Conservation (phyloP, 2,797 vertebrate genomes). For the Netta rufina region DNA sequence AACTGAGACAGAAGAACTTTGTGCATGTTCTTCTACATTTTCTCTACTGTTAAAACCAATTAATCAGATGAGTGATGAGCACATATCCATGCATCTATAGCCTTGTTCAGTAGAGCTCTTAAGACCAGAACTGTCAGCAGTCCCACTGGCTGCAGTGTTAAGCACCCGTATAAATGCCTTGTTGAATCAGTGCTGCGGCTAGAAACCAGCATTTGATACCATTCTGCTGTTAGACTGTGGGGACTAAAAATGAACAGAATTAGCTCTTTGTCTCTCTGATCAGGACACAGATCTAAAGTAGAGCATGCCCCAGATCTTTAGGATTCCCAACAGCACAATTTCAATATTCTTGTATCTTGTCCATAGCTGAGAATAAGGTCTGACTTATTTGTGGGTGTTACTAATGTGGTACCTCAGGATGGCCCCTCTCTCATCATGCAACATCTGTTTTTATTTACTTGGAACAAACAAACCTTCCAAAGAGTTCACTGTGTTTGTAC, state of each 20-base stretch:
- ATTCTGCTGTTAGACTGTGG: not conserved
- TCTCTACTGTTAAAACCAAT: not conserved
- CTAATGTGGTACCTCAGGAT: not conserved
- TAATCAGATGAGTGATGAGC: not conserved
- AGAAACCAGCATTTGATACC: not conserved
- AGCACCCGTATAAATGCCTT: not conserved
- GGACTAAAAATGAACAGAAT: not conserved
- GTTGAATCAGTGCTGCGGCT: not conserved
- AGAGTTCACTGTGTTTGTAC: too few relatives aligned
- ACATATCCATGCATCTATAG: fast-evolving
- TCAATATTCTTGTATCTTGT: not conserved
- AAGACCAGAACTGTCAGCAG: not conserved
- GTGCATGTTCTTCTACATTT: not conserved
- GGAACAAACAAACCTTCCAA: too few relatives aligned
- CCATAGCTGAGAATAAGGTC: not conserved
- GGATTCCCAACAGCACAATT: not conserved
- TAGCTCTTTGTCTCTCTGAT: not conserved
- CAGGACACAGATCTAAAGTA: not conserved
- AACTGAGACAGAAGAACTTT: not conserved
- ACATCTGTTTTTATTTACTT: not conserved
- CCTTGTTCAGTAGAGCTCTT: not conserved
- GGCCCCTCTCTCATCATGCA: not conserved
- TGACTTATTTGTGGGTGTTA: not conserved
- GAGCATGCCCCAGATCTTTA: not conserved
- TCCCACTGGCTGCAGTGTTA: not conserved